Base-by-base conservation (phyloP, 2,797 vertebrate genomes). In the Champsocephalus gunnari region DNA sequence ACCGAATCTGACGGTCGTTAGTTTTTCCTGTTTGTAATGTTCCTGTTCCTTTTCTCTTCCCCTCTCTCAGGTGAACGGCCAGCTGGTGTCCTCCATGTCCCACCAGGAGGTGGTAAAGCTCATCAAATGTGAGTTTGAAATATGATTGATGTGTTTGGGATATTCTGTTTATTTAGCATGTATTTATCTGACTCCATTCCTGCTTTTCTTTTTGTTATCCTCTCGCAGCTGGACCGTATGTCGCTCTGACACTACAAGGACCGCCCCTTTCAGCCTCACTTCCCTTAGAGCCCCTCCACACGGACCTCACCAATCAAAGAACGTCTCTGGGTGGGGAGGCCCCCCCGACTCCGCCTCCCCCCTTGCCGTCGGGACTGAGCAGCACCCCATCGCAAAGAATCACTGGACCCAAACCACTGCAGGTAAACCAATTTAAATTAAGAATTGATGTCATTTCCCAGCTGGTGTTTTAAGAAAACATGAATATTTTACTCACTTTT, bases 91-190 rank as follows among this genome's bases (percentile, higher is more conserved):
- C 67, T 96, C 97, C 85, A 97, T 98, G 94, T 96, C 97, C 13
- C 98, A 99, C 79, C 95, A 99, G 75, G 97, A 99, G 76, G 97
- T 99, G 71, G 98, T 99, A 53, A 98, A 98, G 89, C 95, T 99
- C 80, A 99, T 99, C 91, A 99, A 98, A 92, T 97, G 98, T 99
- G 87, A 97, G 97, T 96, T 47, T 66, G 3, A 28, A 21, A 45
- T 4, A 1, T 60, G 4, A 2, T 1, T 50, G 2, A 48, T 8
- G 2, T 12, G 12, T 62, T 62, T 48, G 17, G 0, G 14, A 1
- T 11, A 9, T 9, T 21, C 3, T 21, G 0, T 50, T 24, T 16
- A 43, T 16, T 12, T 48, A 38, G 1, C 34, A 12, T 12, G 16
- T 6, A 2, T 58, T 32, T 2, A 43, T 43, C 49, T 16, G 2